A percentile compares a stretch with the other conserved stretches of the same genome.
Conservation (phyloP, 2,113 vertebrate genomes). For the Mobula hypostoma region DNA sequence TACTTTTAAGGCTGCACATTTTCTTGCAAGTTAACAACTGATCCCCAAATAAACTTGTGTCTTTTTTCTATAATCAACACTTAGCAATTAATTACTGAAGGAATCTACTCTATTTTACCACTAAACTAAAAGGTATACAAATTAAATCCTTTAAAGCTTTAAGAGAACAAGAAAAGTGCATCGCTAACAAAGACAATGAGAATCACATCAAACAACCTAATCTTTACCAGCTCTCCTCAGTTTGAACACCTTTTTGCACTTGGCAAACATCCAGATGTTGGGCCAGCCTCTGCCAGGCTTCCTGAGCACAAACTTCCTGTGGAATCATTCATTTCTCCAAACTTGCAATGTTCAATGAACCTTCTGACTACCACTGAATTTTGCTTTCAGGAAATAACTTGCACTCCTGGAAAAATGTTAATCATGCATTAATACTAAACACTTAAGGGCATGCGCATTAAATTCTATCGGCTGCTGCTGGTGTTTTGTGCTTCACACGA, state of each 20-base stretch:
- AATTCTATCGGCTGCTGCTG: neutral
- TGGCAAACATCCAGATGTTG: neutral
- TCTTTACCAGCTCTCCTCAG: neutral
- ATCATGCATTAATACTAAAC: too few relatives aligned
- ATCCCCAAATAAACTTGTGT: neutral
- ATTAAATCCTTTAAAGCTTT: neutral
- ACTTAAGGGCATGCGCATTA: neutral
- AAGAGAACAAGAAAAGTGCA: neutral
- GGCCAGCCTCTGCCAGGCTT: neutral
- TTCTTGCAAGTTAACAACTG: neutral
- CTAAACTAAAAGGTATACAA: neutral
- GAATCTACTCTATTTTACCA: neutral
- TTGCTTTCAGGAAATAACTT: neutral
- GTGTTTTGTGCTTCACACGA: neutral
- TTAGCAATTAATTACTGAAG: neutral
- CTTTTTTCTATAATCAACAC: neutral
- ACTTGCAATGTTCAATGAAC: neutral
- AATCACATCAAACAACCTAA: neutral
- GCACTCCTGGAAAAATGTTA: neutral
- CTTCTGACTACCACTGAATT: neutral
- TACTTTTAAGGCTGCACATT: neutral
- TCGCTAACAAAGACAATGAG: neutral
- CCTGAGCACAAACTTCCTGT: neutral
- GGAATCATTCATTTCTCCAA: neutral
- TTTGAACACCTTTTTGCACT: neutral